These are phyloP conservation scores for Phainopepla nitens DNA, from an alignment of 2,113 vertebrate species.

Conservation along the genomic window DNA sequence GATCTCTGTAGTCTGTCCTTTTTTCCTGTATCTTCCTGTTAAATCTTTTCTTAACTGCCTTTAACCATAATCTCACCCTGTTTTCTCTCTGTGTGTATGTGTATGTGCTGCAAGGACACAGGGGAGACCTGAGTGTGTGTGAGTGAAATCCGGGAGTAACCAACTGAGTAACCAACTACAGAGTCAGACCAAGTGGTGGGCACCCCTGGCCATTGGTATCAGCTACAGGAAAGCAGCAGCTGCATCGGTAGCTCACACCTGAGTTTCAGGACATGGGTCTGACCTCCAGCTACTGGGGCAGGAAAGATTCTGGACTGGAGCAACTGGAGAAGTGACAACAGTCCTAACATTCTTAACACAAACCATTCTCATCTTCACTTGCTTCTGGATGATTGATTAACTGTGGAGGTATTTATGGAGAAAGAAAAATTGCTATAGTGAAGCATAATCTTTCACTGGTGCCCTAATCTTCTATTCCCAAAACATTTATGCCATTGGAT, in stretches of 20 bases:
- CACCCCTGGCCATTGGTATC: accelerated
- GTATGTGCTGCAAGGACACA: neutral
- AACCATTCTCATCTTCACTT: neutral
- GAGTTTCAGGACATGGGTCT: neutral
- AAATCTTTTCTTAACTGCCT: neutral
- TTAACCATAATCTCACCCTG: neutral
- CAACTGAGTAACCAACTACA: neutral
- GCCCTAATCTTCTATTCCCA: neutral
- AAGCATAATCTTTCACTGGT: neutral
- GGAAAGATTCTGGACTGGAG: neutral
- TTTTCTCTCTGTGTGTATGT: too few species aligned
- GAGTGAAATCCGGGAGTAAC: neutral
- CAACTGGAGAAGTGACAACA: neutral
- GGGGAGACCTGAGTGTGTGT: neutral
- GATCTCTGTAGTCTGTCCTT: neutral
- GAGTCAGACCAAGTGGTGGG: accelerated
- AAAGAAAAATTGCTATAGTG: neutral
- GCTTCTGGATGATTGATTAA: neutral
- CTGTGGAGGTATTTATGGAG: neutral
- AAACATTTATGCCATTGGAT: neutral
- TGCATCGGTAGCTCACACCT: neutral
- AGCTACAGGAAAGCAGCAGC: neutral
- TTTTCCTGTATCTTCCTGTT: neutral
- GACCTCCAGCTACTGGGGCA: neutral
- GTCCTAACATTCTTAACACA: neutral